phyloP scores from a whole-genome alignment of 2,113 vertebrate genomes.

The Labeo catla region DNA sequence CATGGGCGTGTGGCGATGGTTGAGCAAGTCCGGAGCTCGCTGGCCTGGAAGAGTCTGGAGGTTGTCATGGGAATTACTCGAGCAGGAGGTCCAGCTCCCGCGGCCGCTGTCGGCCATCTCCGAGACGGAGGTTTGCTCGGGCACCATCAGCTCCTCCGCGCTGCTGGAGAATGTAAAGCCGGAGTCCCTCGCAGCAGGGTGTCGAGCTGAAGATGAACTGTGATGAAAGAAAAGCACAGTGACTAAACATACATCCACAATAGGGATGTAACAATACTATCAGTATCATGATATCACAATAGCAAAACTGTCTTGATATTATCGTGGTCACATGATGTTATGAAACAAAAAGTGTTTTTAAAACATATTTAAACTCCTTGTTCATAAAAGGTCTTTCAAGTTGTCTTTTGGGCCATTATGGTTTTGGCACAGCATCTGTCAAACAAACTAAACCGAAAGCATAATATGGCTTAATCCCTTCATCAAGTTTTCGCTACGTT shows the following conservation, averaged over 20 bases:
- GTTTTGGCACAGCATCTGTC: too few species aligned
- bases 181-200: constrained; percentile 72
- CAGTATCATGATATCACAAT: too few species aligned
- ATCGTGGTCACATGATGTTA: too few species aligned
- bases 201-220: constrained; percentile 69
- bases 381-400: too few species aligned
- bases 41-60: constrained; percentile 89
- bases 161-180: constrained; percentile 83
- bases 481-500: too few species aligned
- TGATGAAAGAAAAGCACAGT: background rate
- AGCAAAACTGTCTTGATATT: too few species aligned
- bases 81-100: constrained; percentile 97
- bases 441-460: too few species aligned
- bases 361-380: too few species aligned
- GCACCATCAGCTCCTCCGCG: constrained; percentile 86
- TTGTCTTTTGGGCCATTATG: too few species aligned
- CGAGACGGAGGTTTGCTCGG: constrained; percentile 77
- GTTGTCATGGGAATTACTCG: constrained; percentile 94
- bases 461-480: too few species aligned
- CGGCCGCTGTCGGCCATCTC: constrained; percentile 92
- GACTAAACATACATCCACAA: background rate
- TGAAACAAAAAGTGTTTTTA: too few species aligned
- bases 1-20: constrained; percentile 82
- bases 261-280: too few species aligned
- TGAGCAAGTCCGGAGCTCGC: constrained; percentile 78